Evolutionary conservation across 2,888 invertebrate genomes (phyloP).

Genomic region (Chrysolina haemoptera): DNA sequence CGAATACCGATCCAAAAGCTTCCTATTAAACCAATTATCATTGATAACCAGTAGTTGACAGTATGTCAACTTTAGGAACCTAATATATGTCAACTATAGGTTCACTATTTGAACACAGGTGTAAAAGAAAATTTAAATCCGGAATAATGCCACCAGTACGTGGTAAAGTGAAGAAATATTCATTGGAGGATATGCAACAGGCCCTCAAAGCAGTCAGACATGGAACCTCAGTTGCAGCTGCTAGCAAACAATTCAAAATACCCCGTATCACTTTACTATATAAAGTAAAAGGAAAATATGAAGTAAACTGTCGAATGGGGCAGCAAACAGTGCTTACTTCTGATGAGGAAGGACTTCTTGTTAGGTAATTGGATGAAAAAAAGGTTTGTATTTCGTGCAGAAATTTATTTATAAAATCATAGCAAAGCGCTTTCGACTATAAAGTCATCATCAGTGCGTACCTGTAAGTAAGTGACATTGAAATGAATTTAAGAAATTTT

Average conservation of each 20-base stretch:
- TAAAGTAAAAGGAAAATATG: conserved; percentile 1
- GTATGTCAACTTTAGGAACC: not conserved
- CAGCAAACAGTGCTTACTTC: not conserved
- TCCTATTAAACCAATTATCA: not conserved
- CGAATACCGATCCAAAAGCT: not conserved
- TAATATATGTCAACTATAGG: not conserved
- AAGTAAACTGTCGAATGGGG: not conserved
- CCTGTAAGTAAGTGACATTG: too few species aligned
- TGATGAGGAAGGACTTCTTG: conserved; percentile 1
- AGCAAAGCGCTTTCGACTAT: too few species aligned
- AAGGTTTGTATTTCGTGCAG: too few species aligned
- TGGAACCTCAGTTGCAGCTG: not conserved
- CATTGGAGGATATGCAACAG: not conserved
- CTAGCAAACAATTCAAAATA: not conserved
- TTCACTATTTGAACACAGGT: not conserved
- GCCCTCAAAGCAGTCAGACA: not conserved
- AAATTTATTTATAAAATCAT: too few species aligned
- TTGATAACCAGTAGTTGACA: not conserved
- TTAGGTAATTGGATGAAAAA: too few species aligned
- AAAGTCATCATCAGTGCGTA: too few species aligned
- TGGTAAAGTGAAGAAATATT: conserved; percentile 1
- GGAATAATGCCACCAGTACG: not conserved
- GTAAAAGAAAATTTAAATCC: not conserved
- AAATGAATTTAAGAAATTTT: too few species aligned
- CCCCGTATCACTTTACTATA: conserved; percentile 1